Evolutionary conservation across 2,888 invertebrate species (phyloP).

Genomic region (Cosmia trapezina): DNA sequence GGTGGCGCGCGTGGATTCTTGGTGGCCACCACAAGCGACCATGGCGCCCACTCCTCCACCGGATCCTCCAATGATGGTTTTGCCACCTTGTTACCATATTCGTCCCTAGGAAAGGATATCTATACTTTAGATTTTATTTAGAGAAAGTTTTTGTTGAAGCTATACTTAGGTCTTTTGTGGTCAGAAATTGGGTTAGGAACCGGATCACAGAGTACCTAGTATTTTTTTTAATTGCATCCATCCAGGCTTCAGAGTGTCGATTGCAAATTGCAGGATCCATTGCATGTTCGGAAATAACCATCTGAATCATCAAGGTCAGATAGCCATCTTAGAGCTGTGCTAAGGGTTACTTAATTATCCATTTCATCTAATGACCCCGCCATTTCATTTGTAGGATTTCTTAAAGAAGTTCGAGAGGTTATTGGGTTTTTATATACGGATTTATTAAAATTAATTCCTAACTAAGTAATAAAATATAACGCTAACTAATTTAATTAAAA

Average conservation of each 20-base stretch:
- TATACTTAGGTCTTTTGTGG: neutral
- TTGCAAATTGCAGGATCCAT: slow-evolving; percentile 5
- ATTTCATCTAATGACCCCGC: slow-evolving; percentile 13
- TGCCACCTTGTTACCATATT: slow-evolving; percentile 74
- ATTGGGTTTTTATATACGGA: slow-evolving; percentile 21
- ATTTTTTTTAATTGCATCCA: neutral
- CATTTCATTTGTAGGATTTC: slow-evolving; percentile 10
- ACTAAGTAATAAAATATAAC: slow-evolving; percentile 43
- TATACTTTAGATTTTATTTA: neutral
- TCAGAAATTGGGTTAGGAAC: neutral
- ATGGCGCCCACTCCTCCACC: slow-evolving; percentile 85
- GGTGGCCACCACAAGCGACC: slow-evolving; percentile 79
- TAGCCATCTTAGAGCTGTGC: neutral
- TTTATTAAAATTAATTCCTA: slow-evolving; percentile 29
- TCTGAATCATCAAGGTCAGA: neutral
- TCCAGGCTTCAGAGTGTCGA: no score
- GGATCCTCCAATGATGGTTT: slow-evolving; percentile 72
- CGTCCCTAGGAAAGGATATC: slow-evolving; percentile 34
- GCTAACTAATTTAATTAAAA: slow-evolving; percentile 62
- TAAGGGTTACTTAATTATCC: neutral
- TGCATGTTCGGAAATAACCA: neutral
- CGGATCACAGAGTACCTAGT: no score
- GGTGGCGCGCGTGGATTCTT: slow-evolving; percentile 85
- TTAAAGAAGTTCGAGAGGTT: neutral
- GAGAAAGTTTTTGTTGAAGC: neutral